A percentile compares a stretch with the other conserved stretches of the same genome.
These are phyloP conservation scores for Agonopterix heracliana DNA, from an alignment of 2,888 invertebrate genomes.

Conservation along the genomic window DNA sequence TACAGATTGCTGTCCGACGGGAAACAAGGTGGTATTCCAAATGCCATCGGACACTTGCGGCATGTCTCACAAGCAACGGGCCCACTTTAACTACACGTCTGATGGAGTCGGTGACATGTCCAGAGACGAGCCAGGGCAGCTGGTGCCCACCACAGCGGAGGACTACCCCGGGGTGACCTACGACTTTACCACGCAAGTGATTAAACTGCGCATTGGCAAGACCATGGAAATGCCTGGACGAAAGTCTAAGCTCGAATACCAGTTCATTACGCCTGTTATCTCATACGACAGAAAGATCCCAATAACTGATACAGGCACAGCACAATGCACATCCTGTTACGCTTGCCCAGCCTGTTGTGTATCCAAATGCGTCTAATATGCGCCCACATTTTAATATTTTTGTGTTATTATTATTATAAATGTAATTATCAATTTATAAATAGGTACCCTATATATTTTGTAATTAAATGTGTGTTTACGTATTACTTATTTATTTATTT, in stretches of 20 bases:
- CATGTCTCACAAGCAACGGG: slow-evolving; percentile 56
- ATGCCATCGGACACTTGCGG: slow-evolving; percentile 57
- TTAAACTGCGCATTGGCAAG: slow-evolving; percentile 57
- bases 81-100: slow-evolving; percentile 58
- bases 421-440: no score
- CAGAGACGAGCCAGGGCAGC: slow-evolving; percentile 56
- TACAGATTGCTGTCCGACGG: slow-evolving; percentile 71
- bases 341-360: slow-evolving; percentile 36
- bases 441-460: no score
- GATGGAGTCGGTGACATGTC: slow-evolving; percentile 59
- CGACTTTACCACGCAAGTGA: slow-evolving; percentile 55
- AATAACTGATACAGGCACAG: slow-evolving; percentile 49
- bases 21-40: slow-evolving; percentile 68
- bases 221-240: slow-evolving; percentile 57
- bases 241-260: slow-evolving; percentile 60
- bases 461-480: no score
- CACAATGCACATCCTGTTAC: slow-evolving; percentile 48
- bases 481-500: no score
- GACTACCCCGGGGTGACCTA: slow-evolving; percentile 56
- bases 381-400: no score
- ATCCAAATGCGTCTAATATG: slow-evolving; percentile 8
- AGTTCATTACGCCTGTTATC: slow-evolving; percentile 55
- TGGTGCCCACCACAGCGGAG: slow-evolving; percentile 37
- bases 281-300: slow-evolving; percentile 40
- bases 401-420: no score